Base-by-base conservation (phyloP, 2,797 vertebrate genomes). In the Tympanoctomys barrerae region DNA sequence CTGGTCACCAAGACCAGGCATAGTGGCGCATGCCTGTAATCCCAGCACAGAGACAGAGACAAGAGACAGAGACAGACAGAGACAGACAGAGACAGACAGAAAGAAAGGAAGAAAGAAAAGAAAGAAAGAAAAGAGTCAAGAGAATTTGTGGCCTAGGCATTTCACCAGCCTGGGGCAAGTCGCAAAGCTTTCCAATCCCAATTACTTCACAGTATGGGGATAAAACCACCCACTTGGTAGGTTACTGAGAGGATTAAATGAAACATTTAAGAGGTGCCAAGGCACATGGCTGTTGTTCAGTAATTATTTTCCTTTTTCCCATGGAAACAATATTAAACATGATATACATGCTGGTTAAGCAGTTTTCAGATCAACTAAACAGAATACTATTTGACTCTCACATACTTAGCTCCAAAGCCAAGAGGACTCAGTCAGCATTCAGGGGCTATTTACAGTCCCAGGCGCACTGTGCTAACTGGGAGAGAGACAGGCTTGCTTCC, bases 181-280 rank as follows among this genome's bases (percentile, higher is more conserved):
- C 75, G 78, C 6, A n/a, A 61, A 89, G 89, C 59, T 89, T 92
- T 91, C 22, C 87, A 87, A 79, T 85, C 62, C 78, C 83, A 94
- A 92, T 39, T 61, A 73, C 54, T 81, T 95, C 54, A 21, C 62
- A 21, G 64, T 26, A 46, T 31, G 5, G 22, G 66, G 10, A 83
- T 83, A 89, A 94, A 54, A 87, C 64, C 22, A 82, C 36, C 77
- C 59, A 62, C 92, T 91, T 73, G 75, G 75, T 89, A 90, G 36
- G 19, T 71, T 73, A 95, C 26, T 95, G 54, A 78, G 24, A 82
- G 22, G 36, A 94, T 92, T 97, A 92, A 95, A 94, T 61, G 3
- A 92, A 94, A 82, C 42, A 82, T 94, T 91, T 78, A 75, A 82
- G 90, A 84, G 64, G 19, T 91, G 71, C 68, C 77, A 89, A 81